Evolutionary conservation across 1,140 invertebrate species (phyloP), one percentile per base, ranked within the genome.

Genomic region (Megalopta genalis): DNA sequence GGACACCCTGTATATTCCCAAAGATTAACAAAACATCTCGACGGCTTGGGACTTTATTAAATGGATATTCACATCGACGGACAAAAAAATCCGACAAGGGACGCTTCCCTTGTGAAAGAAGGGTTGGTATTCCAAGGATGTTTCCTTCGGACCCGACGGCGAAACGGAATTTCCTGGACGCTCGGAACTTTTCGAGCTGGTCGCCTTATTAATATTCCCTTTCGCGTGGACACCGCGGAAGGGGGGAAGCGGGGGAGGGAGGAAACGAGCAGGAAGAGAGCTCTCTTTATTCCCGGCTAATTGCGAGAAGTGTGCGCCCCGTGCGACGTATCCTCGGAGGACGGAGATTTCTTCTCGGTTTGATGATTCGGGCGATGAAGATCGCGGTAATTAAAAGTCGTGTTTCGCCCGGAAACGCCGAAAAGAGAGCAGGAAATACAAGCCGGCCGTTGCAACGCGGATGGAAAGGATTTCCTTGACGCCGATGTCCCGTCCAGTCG

Each of bases 221-320:
- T n/a, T 57, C 18, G 69, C 49, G 39, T 32, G 54, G 27, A 54
- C 54, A 67, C 70, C 54, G 18, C 32, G 32, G 32, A 32, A 32
- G 32, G 32, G 4, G 4, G 32, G 32, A 32, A 32, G 4, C 32
- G 1, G 32, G n/a, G n/a, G n/a, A n/a, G 52, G 21, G n/a, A 54
- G 52, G 16, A n/a, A 54, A 54, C 21, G 4, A 57, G 4, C 46
- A 72, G 57, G 27, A 78, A 82, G 62, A 69, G 65, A 32, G 32
- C 32, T 4, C 64, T 68, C 54, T 42, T 66, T 49, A 46, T 77
- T 54, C 49, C 23, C 12, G 14, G 66, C 23, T 52, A 82, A 76
- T 84, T 78, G 71, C 57, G 27, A 72, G 27, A 6, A 57, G 63
- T 27, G 52, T 42, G 46, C 27, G 14, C 52, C 49, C 59, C 54